Base-by-base conservation (phyloP, 2,888 invertebrate species). In the Julus scanicus region DNA sequence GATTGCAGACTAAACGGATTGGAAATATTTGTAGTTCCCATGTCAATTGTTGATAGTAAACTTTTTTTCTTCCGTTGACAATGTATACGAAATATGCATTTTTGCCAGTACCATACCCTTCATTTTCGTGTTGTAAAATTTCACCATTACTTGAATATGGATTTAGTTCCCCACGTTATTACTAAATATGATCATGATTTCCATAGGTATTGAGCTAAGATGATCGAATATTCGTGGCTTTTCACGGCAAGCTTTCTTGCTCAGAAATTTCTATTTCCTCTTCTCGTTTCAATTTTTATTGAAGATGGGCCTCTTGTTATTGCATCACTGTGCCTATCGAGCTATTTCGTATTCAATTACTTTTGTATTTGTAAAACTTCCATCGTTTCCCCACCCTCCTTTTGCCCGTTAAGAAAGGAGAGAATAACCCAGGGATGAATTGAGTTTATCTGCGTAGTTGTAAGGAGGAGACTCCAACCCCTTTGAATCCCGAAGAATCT, bases 401-500 rank as follows among this genome's bases (percentile, higher is more conserved):
- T n/a, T 63, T 17, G 63, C 0, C n/a, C 63, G 63, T 63, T 4
- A 63, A 63, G 63, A 63, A 29, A 29, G 29, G 29, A 29, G 29
- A 29, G 29, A 29, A 29, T 29, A 29, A n/a, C 13, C 4, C 63
- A n/a, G n/a, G 63, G n/a, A 57, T 15, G 11, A 15, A 1, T 63
- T 63, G 6, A n/a, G 63, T 57, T 57, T 57, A 63, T 63, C n/a
- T 63, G 13, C 9, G 3, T 20, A 6, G 63, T n/a, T 20, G 48
- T 48, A 48, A 11, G 57, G 71, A 71, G 71, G 29, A 48, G 6
- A 71, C 29, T 1, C 6, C 6, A 29, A 71, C 29, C 71, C 71
- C 71, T 71, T 71, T 71, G 71, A 71, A 71, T 71, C 71, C 71
- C 29, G 71, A 6, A 29, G 71, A 71, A 71, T 71, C 71, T 71